These are phyloP conservation scores for Ochropleura leucogaster DNA, from an alignment of 2,888 invertebrate genomes.

Conservation along the genomic window DNA sequence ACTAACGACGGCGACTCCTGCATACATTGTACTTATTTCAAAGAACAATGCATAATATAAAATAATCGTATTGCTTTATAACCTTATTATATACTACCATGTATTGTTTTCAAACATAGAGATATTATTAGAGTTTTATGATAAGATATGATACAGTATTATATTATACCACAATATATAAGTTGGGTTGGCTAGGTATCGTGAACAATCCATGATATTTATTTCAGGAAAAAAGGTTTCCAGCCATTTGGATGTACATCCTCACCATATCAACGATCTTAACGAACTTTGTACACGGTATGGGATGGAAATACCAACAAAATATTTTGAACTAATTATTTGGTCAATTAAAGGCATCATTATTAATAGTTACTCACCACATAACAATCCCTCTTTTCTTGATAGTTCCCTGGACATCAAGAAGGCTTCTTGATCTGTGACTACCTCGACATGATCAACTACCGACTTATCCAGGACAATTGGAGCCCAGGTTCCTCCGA, in stretches of 20 bases:
- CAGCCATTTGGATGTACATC: too few relatives aligned
- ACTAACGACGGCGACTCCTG: conserved; percentile 4
- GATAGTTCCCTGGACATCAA: conserved; percentile 95
- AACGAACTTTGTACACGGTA: neutral
- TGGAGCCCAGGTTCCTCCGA: conserved; percentile 98
- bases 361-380: conserved; percentile 89
- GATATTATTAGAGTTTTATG: neutral
- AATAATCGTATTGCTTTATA: neutral
- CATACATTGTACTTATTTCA: conserved; percentile 6
- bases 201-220: too few relatives aligned
- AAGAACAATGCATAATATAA: neutral
- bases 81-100: conserved; percentile 27
- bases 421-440: conserved; percentile 94
- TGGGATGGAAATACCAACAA: conserved; percentile 14
- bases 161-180: too few relatives aligned
- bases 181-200: too few relatives aligned
- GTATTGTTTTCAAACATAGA: conserved; percentile 19
- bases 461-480: conserved; percentile 94
- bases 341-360: neutral
- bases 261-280: too few relatives aligned
- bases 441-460: conserved; percentile 96
- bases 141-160: too few relatives aligned
- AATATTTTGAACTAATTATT: conserved; percentile 10
- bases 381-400: conserved; percentile 96
- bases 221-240: too few relatives aligned